Percentiles rank a stretch among this genome's conserved stretches.
phyloP scores from a whole-genome alignment of 2,113 vertebrate genomes.

The Aleadryas rufinucha region DNA sequence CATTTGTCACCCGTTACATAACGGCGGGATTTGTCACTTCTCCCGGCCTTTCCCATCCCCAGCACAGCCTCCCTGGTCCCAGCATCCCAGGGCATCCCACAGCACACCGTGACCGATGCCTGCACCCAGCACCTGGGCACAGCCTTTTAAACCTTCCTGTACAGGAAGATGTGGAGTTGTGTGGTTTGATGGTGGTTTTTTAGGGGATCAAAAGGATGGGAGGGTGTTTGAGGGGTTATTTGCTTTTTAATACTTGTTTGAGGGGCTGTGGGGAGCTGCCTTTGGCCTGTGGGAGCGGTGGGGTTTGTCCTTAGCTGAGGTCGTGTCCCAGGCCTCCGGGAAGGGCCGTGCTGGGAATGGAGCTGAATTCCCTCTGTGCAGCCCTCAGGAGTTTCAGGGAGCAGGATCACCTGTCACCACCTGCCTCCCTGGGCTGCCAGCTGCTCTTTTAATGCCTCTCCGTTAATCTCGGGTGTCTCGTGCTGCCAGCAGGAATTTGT shows the following conservation, averaged over 20 bases:
- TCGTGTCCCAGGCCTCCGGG: background rate
- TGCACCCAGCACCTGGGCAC: accelerated
- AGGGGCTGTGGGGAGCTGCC: background rate
- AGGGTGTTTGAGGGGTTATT: background rate
- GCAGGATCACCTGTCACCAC: background rate
- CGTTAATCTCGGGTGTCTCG: accelerated
- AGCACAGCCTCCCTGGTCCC: background rate
- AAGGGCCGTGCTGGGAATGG: background rate
- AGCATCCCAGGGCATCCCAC: accelerated
- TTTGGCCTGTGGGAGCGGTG: accelerated
- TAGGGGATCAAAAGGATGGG: background rate
- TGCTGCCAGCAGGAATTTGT: accelerated
- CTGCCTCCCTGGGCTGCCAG: background rate
- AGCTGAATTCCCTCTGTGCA: background rate
- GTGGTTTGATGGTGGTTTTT: background rate
- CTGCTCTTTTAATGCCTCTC: background rate
- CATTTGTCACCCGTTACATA: constrained; percentile 37
- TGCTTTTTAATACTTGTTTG: background rate
- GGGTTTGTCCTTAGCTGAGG: background rate
- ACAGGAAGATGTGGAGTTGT: too few relatives aligned
- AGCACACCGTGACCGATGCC: background rate
- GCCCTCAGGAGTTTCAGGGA: accelerated
- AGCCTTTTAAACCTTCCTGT: accelerated
- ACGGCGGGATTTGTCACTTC: background rate
- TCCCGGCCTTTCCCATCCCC: background rate